These are phyloP conservation scores for Agrotis ipsilon DNA, from an alignment of 2,888 invertebrate species.

Conservation along the genomic window DNA sequence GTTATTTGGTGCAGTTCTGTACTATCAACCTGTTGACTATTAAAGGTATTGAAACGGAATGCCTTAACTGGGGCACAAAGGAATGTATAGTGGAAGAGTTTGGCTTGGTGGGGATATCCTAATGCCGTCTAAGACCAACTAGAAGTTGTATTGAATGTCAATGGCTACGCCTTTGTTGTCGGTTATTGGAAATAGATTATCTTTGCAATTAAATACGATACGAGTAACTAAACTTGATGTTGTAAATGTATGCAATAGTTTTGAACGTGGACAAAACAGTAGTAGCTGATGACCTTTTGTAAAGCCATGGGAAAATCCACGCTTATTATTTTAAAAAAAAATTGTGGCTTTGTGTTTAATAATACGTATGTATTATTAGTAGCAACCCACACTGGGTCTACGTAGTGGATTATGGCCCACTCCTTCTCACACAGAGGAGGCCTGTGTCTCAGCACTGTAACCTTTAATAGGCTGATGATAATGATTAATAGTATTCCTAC, in stretches of 20 bases:
- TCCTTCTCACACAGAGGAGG: too few relatives aligned
- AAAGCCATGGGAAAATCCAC: neutral
- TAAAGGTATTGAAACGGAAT: slow-evolving; percentile 63
- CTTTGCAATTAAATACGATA: too few relatives aligned
- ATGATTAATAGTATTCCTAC: too few relatives aligned
- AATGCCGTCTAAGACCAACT: neutral
- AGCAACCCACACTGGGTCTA: too few relatives aligned
- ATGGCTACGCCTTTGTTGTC: slow-evolving; percentile 1
- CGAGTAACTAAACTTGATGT: neutral
- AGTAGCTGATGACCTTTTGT: too few relatives aligned
- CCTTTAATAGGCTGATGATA: too few relatives aligned
- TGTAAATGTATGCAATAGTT: neutral
- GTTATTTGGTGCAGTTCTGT: slow-evolving; percentile 65
- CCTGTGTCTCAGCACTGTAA: too few relatives aligned
- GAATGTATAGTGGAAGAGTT: slow-evolving; percentile 24
- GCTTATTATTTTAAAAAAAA: too few relatives aligned
- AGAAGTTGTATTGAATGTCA: slow-evolving; percentile 20
- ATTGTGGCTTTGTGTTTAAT: too few relatives aligned
- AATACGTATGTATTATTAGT: too few relatives aligned
- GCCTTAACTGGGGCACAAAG: slow-evolving; percentile 70
- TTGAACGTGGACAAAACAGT: neutral
- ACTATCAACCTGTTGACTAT: slow-evolving; percentile 61
- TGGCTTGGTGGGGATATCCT: slow-evolving; percentile 37
- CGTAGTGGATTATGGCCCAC: too few relatives aligned
- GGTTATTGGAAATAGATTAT: neutral